Percentiles rank a stretch among this genome's conserved stretches.
Evolutionary conservation across 2,888 invertebrate genomes (phyloP).

Genomic region (Clitarchus hookeri): DNA sequence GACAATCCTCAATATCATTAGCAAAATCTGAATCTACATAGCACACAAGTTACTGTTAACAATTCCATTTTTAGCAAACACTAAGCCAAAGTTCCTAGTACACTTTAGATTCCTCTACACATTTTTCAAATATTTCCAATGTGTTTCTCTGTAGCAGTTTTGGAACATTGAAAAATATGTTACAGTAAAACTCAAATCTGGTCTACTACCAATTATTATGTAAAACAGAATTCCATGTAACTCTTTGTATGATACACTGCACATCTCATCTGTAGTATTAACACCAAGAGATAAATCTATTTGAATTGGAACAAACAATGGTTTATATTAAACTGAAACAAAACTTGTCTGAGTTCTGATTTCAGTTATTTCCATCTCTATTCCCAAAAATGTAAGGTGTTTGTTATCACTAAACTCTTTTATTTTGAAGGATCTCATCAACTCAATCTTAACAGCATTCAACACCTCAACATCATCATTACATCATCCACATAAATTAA

Average conservation of each 20-base stretch:
- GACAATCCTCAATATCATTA: neutral
- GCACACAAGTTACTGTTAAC: neutral
- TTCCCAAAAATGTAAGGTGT: neutral
- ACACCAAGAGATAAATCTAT: neutral
- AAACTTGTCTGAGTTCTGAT: neutral
- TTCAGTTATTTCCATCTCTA: neutral
- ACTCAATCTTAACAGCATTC: neutral
- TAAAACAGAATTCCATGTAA: neutral
- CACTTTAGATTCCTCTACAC: neutral
- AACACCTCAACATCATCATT: neutral
- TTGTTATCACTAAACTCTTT: neutral
- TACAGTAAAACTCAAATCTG: neutral
- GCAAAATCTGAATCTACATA: neutral
- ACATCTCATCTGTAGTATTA: neutral
- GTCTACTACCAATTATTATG: neutral
- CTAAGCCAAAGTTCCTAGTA: constrained; percentile 5
- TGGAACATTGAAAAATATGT: neutral
- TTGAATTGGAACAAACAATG: neutral
- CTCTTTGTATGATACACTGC: neutral
- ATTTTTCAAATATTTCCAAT: neutral
- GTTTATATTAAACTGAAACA: neutral
- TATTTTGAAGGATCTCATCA: neutral
- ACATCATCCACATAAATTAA: neutral
- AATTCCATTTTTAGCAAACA: neutral
- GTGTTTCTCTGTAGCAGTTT: neutral